Evolutionary conservation across 2,113 vertebrate species (phyloP).

Genomic region (Ahaetulla prasina): DNA sequence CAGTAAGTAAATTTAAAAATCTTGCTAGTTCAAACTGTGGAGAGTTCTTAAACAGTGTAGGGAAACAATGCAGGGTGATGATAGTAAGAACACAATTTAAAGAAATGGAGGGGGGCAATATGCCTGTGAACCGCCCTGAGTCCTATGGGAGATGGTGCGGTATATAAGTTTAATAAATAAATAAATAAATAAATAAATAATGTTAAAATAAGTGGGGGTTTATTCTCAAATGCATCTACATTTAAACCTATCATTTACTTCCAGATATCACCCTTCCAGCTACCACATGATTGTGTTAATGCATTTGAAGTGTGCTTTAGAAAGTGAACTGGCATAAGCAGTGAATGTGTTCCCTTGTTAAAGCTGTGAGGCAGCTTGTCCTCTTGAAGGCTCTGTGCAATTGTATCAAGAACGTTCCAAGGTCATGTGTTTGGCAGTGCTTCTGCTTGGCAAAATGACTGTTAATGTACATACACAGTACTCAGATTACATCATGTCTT

Average conservation of each 20-base stretch:
- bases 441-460: not conserved
- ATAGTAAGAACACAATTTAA: not conserved
- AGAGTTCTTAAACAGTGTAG: not conserved
- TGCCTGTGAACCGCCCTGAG: too few species aligned
- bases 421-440: not conserved
- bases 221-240: not conserved
- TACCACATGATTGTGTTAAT: not conserved
- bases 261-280: not conserved
- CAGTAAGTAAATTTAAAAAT: slow-evolving; percentile 77
- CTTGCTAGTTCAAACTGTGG: not conserved
- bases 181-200: too few species aligned
- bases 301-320: not conserved
- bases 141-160: too few species aligned
- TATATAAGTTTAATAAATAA: too few species aligned
- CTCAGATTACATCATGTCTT: not conserved
- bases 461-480: not conserved
- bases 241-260: not conserved
- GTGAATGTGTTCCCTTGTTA: not conserved
- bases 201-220: not conserved
- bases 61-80: not conserved
- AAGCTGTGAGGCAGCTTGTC: not conserved
- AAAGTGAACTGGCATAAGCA: not conserved
- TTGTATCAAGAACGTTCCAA: not conserved
- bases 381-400: not conserved
- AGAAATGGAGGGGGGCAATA: not conserved